These are phyloP conservation scores for Archaeoteleia sp. DNA, from an alignment of 2,888 invertebrate species.

Conservation along the genomic window DNA sequence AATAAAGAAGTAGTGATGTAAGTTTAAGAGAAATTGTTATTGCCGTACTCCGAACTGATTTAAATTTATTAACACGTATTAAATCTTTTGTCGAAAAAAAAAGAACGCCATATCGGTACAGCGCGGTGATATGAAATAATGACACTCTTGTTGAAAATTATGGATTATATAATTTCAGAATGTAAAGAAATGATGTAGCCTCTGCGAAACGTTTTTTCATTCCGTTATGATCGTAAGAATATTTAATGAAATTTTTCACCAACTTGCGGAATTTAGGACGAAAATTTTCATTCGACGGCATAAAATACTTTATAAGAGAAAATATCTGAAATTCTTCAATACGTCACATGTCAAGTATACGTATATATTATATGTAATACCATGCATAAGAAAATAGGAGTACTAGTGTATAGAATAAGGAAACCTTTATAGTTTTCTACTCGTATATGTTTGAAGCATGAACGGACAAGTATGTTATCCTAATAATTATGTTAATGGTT, in stretches of 20 bases:
- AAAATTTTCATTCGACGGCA: constrained; percentile 36
- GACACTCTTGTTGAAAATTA: neutral
- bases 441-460: no score
- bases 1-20: constrained; percentile 47
- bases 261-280: constrained; percentile 34
- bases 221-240: constrained; percentile 3
- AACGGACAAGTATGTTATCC: no score
- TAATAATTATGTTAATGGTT: no score
- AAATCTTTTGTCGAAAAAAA: constrained; percentile 4
- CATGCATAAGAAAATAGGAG: no score
- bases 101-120: constrained; percentile 1
- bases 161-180: neutral
- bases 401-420: no score
- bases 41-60: constrained; percentile 23
- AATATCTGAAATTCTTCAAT: constrained; percentile 48
- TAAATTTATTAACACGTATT: constrained; percentile 35
- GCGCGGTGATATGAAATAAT: neutral
- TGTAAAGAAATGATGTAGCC: neutral
- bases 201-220: neutral
- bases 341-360: constrained; percentile 32
- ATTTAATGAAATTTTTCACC: constrained; percentile 26
- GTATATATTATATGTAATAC: constrained; percentile 27
- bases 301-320: constrained; percentile 35
- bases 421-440: no score
- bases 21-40: constrained; percentile 43